Percentiles rank a stretch among this genome's conserved stretches.
These are phyloP conservation scores for Aegotheles bennettii DNA, from an alignment of 2,113 vertebrate genomes.

Conservation along the genomic window DNA sequence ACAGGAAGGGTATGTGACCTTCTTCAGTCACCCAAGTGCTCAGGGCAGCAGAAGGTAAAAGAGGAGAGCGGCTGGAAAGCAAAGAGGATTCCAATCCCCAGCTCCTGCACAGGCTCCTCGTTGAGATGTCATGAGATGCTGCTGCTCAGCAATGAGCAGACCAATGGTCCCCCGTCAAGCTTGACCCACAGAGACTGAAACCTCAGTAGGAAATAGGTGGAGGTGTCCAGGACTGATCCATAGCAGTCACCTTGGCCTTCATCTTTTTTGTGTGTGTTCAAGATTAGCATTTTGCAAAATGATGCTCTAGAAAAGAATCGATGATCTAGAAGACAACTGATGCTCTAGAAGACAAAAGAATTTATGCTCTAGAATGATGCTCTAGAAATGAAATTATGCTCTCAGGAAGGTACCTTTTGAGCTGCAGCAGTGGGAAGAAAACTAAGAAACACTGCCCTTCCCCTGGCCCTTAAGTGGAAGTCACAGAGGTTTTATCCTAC, in stretches of 20 bases:
- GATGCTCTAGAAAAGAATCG: background rate
- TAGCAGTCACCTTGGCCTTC: background rate
- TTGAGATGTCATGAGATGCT: accelerated
- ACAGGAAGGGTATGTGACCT: background rate
- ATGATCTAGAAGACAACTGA: background rate
- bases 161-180: background rate
- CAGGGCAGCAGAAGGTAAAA: background rate
- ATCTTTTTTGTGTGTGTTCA: background rate
- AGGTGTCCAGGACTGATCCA: background rate
- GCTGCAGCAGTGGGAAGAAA: accelerated
- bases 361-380: background rate
- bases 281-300: background rate
- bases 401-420: background rate
- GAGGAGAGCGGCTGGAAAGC: background rate
- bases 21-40: background rate
- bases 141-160: background rate
- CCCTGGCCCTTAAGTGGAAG: background rate
- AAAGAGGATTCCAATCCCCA: background rate
- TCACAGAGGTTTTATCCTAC: accelerated
- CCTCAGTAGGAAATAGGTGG: background rate
- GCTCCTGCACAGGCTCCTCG: background rate
- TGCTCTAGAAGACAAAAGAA: too few relatives aligned
- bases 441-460: accelerated
- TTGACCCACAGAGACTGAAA: background rate
- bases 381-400: background rate